A percentile compares a stretch with the other conserved stretches of the same genome.
Conservation (phyloP, 2,888 invertebrate genomes). For the Brassicogethes aeneus region DNA sequence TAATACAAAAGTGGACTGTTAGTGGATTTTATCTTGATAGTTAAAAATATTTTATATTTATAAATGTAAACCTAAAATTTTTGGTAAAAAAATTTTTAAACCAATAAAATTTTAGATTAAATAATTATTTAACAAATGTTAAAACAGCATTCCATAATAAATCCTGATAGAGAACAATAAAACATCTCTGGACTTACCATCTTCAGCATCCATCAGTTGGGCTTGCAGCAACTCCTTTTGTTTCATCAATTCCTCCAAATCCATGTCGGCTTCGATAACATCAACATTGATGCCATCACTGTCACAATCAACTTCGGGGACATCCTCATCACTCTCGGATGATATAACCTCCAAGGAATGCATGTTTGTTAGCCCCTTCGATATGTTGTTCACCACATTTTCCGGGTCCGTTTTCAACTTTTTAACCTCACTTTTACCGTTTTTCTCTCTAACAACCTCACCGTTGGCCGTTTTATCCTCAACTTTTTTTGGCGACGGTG, state of each 20-base stretch:
- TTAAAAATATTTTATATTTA: too few species aligned
- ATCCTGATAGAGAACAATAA: too few species aligned
- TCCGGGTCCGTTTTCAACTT: constrained; percentile 38
- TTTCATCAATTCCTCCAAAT: constrained; percentile 81
- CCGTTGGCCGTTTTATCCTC: constrained; percentile 11
- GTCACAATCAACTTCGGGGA: constrained; percentile 53
- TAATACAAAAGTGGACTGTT: too few species aligned
- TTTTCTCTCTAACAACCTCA: constrained; percentile 11
- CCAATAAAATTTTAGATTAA: too few species aligned
- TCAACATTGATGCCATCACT: constrained; percentile 62
- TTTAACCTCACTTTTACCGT: constrained; percentile 1
- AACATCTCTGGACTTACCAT: too few species aligned
- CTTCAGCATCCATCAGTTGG: constrained; percentile 61
- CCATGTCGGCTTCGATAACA: constrained; percentile 76
- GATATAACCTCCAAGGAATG: constrained; percentile 53
- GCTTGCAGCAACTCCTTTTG: constrained; percentile 80
- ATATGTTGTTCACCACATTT: constrained; percentile 43
- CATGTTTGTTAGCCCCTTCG: constrained; percentile 36
- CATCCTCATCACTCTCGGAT: constrained; percentile 58
- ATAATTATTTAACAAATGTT: too few species aligned
- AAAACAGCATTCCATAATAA: too few species aligned
- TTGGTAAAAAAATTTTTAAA: too few species aligned
- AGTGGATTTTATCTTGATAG: too few species aligned
- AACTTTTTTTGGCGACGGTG: not conserved
- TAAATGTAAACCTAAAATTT: too few species aligned